These are phyloP conservation scores for Dendrocincla fuliginosa DNA, from an alignment of 2,797 vertebrate species.

Conservation along the genomic window DNA sequence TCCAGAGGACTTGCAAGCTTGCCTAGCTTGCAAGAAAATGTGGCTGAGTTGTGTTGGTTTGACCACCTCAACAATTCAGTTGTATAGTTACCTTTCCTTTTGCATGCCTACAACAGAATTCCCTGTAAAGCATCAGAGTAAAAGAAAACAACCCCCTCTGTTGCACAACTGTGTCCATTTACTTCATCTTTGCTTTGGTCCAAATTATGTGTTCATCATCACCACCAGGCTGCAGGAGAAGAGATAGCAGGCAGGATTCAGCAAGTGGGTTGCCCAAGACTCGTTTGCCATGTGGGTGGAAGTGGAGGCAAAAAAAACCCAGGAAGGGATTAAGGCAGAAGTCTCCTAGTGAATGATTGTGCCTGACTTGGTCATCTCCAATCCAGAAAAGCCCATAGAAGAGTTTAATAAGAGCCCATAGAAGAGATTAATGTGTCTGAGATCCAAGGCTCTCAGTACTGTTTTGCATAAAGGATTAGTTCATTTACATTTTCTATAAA, in stretches of 20 bases:
- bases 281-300: background rate
- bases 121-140: background rate
- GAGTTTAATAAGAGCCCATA: background rate
- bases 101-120: background rate
- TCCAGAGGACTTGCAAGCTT: background rate
- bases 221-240: background rate
- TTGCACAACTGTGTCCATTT: background rate
- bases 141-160: background rate
- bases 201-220: background rate
- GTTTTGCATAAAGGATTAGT: background rate
- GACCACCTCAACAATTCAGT: background rate
- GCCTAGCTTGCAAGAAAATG: background rate
- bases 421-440: background rate
- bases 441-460: background rate
- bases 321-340: background rate
- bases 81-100: background rate
- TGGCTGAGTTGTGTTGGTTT: background rate
- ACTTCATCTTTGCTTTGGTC: accelerated
- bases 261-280: background rate
- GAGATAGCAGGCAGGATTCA: background rate
- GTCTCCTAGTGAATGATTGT: background rate
- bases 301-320: background rate
- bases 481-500: background rate
- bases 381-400: background rate
- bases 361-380: background rate